Evolutionary conservation across 2,113 vertebrate species (phyloP).

Genomic region (Apeltes quadracus): DNA sequence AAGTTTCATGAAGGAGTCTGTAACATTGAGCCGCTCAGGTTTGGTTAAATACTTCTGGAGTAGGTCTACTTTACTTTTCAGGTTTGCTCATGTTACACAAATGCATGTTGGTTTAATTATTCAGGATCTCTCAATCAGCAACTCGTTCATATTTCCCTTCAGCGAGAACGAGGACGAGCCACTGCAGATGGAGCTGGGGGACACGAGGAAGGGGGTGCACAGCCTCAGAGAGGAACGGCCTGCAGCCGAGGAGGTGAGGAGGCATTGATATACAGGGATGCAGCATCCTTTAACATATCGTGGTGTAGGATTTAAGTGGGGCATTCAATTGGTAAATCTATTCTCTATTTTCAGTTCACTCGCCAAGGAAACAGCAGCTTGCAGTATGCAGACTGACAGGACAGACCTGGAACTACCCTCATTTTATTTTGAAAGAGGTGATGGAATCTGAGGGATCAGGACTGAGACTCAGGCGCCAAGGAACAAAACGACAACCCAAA

Average conservation of each 20-base stretch:
- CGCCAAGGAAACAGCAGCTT: neutral
- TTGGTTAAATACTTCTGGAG: neutral
- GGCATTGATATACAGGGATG: no score
- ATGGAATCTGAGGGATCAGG: no score
- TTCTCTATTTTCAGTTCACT: neutral
- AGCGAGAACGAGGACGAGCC: neutral
- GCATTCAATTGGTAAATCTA: neutral
- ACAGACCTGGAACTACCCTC: neutral
- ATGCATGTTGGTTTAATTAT: neutral
- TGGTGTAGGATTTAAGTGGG: neutral
- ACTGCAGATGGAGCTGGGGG: neutral
- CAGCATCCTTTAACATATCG: neutral
- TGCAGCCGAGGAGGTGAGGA: slow-evolving; percentile 34
- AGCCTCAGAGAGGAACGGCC: slow-evolving; percentile 40
- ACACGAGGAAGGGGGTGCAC: neutral
- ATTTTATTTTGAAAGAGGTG: neutral
- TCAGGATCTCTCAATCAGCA: neutral
- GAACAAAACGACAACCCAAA: no score
- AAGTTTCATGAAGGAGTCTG: slow-evolving; percentile 11
- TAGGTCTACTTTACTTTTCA: neutral
- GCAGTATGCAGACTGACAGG: neutral
- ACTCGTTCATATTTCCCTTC: neutral
- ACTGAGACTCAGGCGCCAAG: no score
- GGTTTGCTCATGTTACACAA: neutral
- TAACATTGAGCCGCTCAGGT: neutral